Evolutionary conservation across 2,888 invertebrate species (phyloP), one percentile per base, ranked within the genome.

Genomic region (Cephus spinipes): DNA sequence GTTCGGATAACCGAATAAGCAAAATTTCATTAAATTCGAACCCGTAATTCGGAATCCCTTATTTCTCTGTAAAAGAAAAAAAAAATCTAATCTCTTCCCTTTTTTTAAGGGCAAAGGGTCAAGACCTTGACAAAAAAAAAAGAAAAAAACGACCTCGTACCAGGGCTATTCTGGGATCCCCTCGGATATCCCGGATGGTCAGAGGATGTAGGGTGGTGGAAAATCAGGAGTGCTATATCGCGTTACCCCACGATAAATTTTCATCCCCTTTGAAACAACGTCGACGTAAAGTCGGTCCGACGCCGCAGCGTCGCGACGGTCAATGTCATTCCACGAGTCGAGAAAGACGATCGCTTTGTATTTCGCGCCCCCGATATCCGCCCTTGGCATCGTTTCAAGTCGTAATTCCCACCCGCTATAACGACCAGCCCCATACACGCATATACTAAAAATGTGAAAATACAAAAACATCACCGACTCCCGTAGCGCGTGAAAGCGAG

Each of bases 231-330:
- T 55, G 55, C 55, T 55, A 55, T 55, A 55, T 55, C 55, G 23
- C 55, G 55, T 55, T 55, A 55, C 55, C 23, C 55, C 55, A 23
- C 55, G 55, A 55, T 55, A 55, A 55, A 55, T 55, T 55, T 55
- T 15, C 55, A 55, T 55, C 55, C 55, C 23, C 55, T 55, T 55
- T 55, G 23, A 23, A 55, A 55, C 55, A 55, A 55, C 55, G 55
- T 55, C 55, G 55, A 55, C 55, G 55, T 23, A 55, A 55, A 15
- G 55, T 55, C 23, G 9, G 2, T 23, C 40, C 36, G 81, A 73
- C 78, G 80, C 80, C 80, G 69, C 75, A n/a, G 75, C 75, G 81
- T 79, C 81, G 81, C 76, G 81, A 76, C 77, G 76, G 76, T 74
- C 76, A 76, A 74, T 79, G 79, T 68, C 73, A 71, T 33, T 33